Evolutionary conservation across 2,113 vertebrate genomes (phyloP).

Genomic region (Anser cygnoides): DNA sequence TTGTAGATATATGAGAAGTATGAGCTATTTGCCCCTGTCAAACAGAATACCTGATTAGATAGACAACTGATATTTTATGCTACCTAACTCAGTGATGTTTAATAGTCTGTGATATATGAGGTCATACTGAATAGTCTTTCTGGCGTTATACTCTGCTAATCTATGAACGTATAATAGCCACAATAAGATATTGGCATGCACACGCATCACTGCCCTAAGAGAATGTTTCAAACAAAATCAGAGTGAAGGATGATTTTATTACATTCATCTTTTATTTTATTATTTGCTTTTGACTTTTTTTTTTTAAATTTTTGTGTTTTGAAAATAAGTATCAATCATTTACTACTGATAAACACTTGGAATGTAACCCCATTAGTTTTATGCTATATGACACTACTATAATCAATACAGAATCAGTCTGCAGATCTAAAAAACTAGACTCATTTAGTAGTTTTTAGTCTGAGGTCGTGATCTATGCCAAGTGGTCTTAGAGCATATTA

Average conservation of each 20-base stretch:
- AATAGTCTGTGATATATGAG: neutral
- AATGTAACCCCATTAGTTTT: neutral
- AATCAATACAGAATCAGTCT: neutral
- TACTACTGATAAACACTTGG: neutral
- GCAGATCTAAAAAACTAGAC: neutral
- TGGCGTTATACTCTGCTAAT: neutral
- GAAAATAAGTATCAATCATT: neutral
- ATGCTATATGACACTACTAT: neutral
- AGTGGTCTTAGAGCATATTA: neutral
- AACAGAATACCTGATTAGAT: neutral
- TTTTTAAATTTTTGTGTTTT: neutral
- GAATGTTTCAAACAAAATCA: neutral
- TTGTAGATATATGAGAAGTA: neutral
- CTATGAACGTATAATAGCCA: neutral
- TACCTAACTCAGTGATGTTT: neutral
- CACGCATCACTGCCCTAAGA: neutral
- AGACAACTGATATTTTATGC: neutral
- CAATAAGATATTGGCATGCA: fast-evolving
- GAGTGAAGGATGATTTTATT: neutral
- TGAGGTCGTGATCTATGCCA: neutral
- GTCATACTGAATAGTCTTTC: neutral
- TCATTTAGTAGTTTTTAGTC: neutral
- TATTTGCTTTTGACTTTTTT: neutral
- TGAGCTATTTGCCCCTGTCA: neutral
- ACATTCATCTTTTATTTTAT: neutral